Base-by-base conservation (phyloP, 2,113 vertebrate species). In the Amblyopsis rosae region DNA sequence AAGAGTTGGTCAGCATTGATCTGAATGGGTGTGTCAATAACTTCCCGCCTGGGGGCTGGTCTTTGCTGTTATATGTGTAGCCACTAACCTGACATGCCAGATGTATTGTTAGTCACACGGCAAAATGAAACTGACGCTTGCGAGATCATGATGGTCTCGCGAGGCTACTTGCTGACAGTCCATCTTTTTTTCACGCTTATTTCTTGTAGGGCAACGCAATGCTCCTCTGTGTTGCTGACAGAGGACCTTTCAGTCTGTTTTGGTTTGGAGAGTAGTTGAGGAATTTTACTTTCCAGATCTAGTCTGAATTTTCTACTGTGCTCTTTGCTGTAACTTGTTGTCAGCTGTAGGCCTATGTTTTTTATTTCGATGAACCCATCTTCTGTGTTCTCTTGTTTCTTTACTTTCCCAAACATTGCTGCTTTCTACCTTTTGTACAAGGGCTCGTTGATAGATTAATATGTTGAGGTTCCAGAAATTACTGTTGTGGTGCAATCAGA, bases 351-450 rank as follows among this genome's bases (percentile, higher is more conserved):
- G 26, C 35, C 4, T 41, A 4, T 41, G 35, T 41, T 41, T 8
- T 41, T 41, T 8, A 26, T 26, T 26, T 26, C 26, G 26, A 26
- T 41, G 7, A 41, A 41, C 35, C 35, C 7, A 8, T 41, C 35
- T 41, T 41, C 35, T 41, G 35, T 41, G 41, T 48, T 62, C 8
- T 67, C 12, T 57, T 57, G 41, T 67, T 47, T 67, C 77, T 72
- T 82, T 83, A 85, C 51, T 86, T 90, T 85, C 82, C 75, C 82
- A 86, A 86, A 88, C 81, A 73, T 57, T 26, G 54, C 48, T 76
- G 59, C 64, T 71, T 49, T 57, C 70, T 81, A 41, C 72, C 75
- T 79, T 81, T 67, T 51, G 15, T 61, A 58, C 62, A 86, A 89
- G 84, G 84, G 84, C 83, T 87, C 77, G 83, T 89, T 79, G 60